Evolutionary conservation across 1,140 invertebrate genomes (phyloP).

Genomic region (Ditylenchus dipsaci): DNA sequence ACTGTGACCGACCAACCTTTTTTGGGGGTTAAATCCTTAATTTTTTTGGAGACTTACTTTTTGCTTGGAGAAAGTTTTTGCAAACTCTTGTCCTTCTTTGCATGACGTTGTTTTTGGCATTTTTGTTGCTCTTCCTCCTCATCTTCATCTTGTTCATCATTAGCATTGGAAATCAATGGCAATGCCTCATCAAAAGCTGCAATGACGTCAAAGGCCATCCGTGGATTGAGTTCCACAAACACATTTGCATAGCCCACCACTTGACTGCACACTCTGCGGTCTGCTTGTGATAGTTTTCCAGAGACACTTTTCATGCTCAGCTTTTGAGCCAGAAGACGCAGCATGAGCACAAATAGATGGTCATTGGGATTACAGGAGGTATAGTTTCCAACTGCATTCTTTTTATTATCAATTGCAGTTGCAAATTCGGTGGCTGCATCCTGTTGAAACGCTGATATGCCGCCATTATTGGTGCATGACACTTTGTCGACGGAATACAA

Average conservation of each 20-base stretch:
- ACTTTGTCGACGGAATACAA: background rate
- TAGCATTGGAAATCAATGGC: slow-evolving; percentile 77
- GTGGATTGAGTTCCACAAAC: slow-evolving; percentile 48
- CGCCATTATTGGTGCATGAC: background rate
- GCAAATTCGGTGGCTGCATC: background rate
- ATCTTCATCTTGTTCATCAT: slow-evolving; percentile 42
- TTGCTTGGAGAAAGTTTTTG: too few species aligned
- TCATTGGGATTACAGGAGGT: slow-evolving; percentile 7
- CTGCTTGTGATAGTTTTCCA: slow-evolving; percentile 11
- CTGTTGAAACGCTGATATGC: background rate
- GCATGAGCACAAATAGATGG: slow-evolving; percentile 27
- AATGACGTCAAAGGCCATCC: slow-evolving; percentile 84
- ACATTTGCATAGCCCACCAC: slow-evolving; percentile 43
- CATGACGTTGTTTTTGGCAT: background rate
- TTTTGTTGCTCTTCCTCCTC: slow-evolving; percentile 9
- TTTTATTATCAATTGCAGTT: too few species aligned
- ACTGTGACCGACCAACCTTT: too few species aligned
- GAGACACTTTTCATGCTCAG: slow-evolving; percentile 21
- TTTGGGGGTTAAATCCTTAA: too few species aligned
- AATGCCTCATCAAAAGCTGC: slow-evolving; percentile 81
- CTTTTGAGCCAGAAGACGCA: slow-evolving; percentile 36
- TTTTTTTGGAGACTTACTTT: too few species aligned
- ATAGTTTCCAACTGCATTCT: too few species aligned
- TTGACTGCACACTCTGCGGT: slow-evolving; percentile 31
- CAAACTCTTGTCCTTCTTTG: background rate